phyloP scores from a whole-genome alignment of 1,140 invertebrate species.

The Achatina immaculata region DNA sequence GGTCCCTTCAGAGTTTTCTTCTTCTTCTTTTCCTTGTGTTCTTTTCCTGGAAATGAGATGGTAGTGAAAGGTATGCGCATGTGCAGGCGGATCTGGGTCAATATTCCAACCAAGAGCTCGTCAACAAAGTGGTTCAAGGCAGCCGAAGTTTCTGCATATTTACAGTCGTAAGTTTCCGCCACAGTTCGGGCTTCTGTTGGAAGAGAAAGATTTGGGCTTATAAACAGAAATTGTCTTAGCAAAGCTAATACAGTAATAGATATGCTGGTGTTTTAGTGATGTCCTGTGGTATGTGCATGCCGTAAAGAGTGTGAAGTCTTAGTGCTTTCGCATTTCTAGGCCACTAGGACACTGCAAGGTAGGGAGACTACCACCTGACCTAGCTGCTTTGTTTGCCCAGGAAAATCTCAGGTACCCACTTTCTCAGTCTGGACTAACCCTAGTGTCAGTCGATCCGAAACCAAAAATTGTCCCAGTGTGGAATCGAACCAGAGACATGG shows the following conservation, averaged over 20 bases:
- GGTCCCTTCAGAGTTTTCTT: constrained; percentile 32
- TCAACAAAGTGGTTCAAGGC: constrained; percentile 86
- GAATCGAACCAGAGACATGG: no score
- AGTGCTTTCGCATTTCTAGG: no score
- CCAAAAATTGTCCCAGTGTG: no score
- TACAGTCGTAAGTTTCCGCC: constrained; percentile 81
- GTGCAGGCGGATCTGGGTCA: constrained; percentile 74
- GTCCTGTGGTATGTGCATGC: no score
- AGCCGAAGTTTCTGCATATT: constrained; percentile 86
- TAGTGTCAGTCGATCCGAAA: no score
- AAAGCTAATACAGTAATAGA: not conserved
- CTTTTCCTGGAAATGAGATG: constrained; percentile 40
- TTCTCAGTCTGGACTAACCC: no score
- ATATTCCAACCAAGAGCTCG: constrained; percentile 83
- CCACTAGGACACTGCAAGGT: no score
- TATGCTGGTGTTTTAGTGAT: not conserved
- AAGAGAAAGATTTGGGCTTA: constrained; percentile 27
- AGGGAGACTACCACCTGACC: no score
- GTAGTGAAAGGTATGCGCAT: constrained; percentile 46
- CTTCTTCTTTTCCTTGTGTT: constrained; percentile 19
- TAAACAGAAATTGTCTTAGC: no score
- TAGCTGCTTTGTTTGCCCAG: no score
- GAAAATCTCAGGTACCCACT: no score
- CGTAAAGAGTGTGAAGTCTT: no score
- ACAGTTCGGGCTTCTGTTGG: constrained; percentile 69